Evolutionary conservation across 2,113 vertebrate genomes (phyloP).

Genomic region (Dicrurus megarhynchus): DNA sequence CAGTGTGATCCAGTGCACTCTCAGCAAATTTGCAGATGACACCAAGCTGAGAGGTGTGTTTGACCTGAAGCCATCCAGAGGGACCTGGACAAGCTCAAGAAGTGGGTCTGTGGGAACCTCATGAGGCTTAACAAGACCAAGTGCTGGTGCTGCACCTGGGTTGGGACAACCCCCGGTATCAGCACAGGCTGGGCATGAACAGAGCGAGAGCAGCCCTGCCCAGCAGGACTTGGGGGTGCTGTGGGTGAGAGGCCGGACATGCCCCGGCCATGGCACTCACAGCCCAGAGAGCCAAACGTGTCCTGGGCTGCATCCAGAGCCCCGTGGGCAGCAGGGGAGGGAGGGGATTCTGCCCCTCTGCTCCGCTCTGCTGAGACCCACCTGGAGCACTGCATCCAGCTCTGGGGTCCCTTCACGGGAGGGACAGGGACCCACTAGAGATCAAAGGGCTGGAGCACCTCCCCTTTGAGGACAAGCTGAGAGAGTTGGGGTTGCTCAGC

Average conservation of each 20-base stretch:
- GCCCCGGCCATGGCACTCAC: accelerated
- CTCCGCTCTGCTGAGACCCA: background rate
- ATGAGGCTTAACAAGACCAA: background rate
- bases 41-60: background rate
- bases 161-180: accelerated
- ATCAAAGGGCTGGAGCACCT: background rate
- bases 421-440: background rate
- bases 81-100: background rate
- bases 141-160: background rate
- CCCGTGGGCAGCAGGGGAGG: background rate
- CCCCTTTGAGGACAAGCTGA: background rate
- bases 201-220: background rate
- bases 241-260: background rate
- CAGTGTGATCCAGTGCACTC: background rate
- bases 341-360: background rate
- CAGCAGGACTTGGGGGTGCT: background rate
- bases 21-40: background rate
- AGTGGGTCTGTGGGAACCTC: accelerated
- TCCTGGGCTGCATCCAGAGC: background rate
- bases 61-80: background rate
- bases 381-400: background rate
- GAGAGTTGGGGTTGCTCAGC: background rate
- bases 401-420: background rate
- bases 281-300: background rate
- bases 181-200: background rate